Base-by-base conservation (phyloP, 2,113 vertebrate genomes). In the Cephalopterus ornatus region DNA sequence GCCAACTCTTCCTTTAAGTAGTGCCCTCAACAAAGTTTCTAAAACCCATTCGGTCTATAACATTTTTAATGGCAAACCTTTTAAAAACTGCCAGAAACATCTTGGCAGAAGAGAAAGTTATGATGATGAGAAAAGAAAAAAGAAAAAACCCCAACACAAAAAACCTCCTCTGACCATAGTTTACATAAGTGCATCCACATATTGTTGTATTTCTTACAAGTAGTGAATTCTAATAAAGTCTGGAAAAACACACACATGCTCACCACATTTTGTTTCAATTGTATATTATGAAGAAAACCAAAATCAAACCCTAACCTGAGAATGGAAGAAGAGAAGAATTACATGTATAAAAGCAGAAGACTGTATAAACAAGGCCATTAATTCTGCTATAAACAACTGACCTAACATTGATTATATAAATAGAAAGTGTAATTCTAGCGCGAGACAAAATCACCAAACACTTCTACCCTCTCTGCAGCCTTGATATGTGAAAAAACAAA, bases 21-120 rank as follows among this genome's bases (percentile, higher is more conserved):
- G 91, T 72, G 78, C 73, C 91, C 95, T 95, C 90, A 97, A 92
- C 97, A 96, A 97, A 97, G 91, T 92, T 91, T 95, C 95, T 95
- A 50, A 98, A 97, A 97, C 97, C 82, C 96, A 96, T 97, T 98
- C 97, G 93, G 97, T 97, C 96, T 97, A 82, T 97, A 98, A 98
- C 92, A 95, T 94, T 98, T 98, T 98, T 98, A 98, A 97, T 97
- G 96, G 91, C 62, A 42, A 98, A 97, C 95, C 97, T 98, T 98
- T 98, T 97, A 96, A 98, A 98, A 98, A 97, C 95, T 97, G 97
- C 98, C 98, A 98, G 94, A 97, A 96, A 93, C 95, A 88, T 97
- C 97, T 98, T 98, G 98, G 97, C 97, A 98, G 96, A 98, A 96
- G 94, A 88, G 96, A 97, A 97, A 97, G 96, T 95, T 96, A 95